These are phyloP conservation scores for Gobio gobio DNA, from an alignment of 2,113 vertebrate genomes.

Conservation along the genomic window DNA sequence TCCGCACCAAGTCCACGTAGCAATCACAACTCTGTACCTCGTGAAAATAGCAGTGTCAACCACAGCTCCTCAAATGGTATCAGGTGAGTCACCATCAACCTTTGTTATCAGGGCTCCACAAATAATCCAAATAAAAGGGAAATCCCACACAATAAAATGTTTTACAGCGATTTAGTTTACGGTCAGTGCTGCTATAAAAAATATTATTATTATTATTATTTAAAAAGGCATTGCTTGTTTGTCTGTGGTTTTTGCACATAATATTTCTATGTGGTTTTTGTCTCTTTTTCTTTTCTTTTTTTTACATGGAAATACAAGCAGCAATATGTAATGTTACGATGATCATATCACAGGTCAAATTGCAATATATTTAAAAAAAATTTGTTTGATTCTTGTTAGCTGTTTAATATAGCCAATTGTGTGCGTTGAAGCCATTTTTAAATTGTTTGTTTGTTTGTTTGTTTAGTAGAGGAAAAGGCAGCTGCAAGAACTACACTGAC, in stretches of 20 bases:
- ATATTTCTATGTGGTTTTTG: background rate
- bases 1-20: slow-evolving; percentile 83
- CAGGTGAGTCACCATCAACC: slow-evolving; percentile 75
- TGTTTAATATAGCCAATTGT: background rate
- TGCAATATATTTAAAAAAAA: too few relatives aligned
- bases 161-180: background rate
- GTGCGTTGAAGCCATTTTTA: background rate
- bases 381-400: background rate
- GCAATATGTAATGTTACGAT: background rate
- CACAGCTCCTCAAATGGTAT: slow-evolving; percentile 80
- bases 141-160: background rate
- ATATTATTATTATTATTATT: background rate
- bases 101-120: background rate
- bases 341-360: background rate
- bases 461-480: slow-evolving; percentile 82
- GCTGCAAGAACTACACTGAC: slow-evolving; percentile 91
- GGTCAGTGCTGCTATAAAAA: background rate
- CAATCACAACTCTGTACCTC: slow-evolving; percentile 80
- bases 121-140: too few relatives aligned
- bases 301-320: background rate
- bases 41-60: slow-evolving; percentile 77
- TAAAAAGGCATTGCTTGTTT: background rate
- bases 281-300: background rate
- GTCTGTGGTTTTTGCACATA: background rate
- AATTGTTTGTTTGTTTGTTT: slow-evolving; percentile 39